Evolutionary conservation across 2,797 vertebrate genomes (phyloP).

Genomic region (Myripristis murdjan): DNA sequence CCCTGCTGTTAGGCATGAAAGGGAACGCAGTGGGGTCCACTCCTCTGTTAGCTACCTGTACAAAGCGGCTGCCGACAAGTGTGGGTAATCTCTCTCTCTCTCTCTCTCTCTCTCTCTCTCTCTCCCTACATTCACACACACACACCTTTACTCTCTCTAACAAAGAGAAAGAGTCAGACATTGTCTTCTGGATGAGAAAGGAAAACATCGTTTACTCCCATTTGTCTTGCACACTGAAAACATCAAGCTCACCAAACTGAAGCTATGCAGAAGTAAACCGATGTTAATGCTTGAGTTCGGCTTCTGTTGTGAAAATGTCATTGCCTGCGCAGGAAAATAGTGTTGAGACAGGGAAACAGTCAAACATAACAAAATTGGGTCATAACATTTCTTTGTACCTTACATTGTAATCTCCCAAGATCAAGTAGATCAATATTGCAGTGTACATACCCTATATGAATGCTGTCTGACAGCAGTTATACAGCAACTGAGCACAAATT

Average conservation of each 20-base stretch:
- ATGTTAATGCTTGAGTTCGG: constrained; percentile 28
- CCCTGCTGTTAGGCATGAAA: constrained; percentile 81
- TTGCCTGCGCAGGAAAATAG: background rate
- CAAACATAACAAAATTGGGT: constrained; percentile 7
- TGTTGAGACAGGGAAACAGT: background rate
- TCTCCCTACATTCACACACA: background rate
- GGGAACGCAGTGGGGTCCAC: constrained; percentile 65
- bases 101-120: constrained; percentile 9
- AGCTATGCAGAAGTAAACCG: constrained; percentile 20
- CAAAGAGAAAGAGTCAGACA: constrained; percentile 21
- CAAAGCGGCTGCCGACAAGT: constrained; percentile 54
- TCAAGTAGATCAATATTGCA: background rate
- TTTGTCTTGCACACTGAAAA: constrained; percentile 43
- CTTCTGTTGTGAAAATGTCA: constrained; percentile 13
- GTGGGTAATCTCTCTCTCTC: constrained; percentile 48
- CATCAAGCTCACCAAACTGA: constrained; percentile 34
- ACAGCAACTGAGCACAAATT: background rate
- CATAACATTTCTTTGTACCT: background rate
- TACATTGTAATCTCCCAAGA: background rate
- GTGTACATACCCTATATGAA: background rate
- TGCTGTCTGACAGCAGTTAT: background rate
- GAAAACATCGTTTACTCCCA: constrained; percentile 37
- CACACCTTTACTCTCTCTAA: constrained; percentile 25
- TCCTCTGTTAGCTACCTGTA: constrained; percentile 70
- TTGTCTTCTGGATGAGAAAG: background rate